Evolutionary conservation across 2,113 vertebrate species (phyloP), one percentile per base, ranked within the genome.

Genomic region (Haemorhous mexicanus): DNA sequence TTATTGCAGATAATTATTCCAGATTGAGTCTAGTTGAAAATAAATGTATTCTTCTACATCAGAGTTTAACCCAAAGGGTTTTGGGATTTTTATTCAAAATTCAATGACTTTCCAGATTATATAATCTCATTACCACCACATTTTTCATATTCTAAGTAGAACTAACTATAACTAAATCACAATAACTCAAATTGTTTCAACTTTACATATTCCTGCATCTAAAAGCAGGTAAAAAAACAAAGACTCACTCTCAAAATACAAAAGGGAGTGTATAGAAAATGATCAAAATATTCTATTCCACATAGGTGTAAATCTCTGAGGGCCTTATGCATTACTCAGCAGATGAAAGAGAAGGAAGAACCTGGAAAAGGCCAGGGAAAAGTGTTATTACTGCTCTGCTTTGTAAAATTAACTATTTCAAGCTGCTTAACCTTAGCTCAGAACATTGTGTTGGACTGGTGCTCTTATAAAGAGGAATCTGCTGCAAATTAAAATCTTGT

Each of bases 401-500:
- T 87, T 83, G 67, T 90, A 88, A 95, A 90, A 94, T 74, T 83
- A 94, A 94, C 85, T 69, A 43, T 70, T 91, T 96, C 88, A 93
- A 92, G 79, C 70, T 88, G 82, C 32, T 85, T 88, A 88, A 86
- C 50, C 37, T 76, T 41, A 80, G 14, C 72, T 80, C 72, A 66
- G 67, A 90, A 77, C 59, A 69, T 26, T 64, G 16, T 79, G 24
- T 74, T 82, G 87, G 74, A 85, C 43, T 61, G 44, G 7, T 62
- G 41, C 39, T 93, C 59, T 88, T 88, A 88, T 11, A 39, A 89
- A 88, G 63, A 79, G 23, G 47, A 91, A 93, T 92, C 90, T 94
- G 94, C 58, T 87, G 53, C 70, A 95, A 93, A 94, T 94, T 93
- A 95, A 88, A 93, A 74, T 63, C 68, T 80, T 85, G 76, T 73